Percentiles rank a stretch among this genome's conserved stretches.
phyloP scores from a whole-genome alignment of 2,888 invertebrate species.

The Hypercompe scribonia region DNA sequence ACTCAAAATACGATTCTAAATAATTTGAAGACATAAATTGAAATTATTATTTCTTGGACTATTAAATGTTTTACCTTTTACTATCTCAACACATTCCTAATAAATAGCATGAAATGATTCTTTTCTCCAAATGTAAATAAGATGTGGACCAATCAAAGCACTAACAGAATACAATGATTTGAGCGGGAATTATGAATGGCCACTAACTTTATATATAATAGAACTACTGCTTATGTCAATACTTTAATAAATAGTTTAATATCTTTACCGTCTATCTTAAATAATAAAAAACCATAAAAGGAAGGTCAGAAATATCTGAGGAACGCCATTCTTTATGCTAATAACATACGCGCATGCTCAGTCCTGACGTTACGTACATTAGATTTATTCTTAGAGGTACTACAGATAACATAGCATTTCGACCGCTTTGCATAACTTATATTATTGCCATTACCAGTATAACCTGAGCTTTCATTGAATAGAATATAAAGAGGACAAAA shows the following conservation, averaged over 20 bases:
- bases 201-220: not conserved
- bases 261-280: not conserved
- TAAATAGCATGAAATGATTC: not conserved
- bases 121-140: not conserved
- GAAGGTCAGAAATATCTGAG: not conserved
- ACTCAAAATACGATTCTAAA: too few relatives aligned
- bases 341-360: slow-evolving; percentile 8
- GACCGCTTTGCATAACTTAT: too few relatives aligned
- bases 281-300: not conserved
- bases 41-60: not conserved
- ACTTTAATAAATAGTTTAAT: not conserved
- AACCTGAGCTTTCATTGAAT: too few relatives aligned
- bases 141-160: not conserved
- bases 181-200: not conserved
- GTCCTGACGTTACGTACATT: not conserved
- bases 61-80: not conserved
- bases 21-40: not conserved
- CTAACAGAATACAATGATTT: not conserved
- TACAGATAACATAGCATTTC: too few relatives aligned
- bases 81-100: not conserved
- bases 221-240: not conserved
- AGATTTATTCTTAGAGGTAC: not conserved
- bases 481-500: too few relatives aligned
- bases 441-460: too few relatives aligned
- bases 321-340: not conserved